phyloP scores from a whole-genome alignment of 2,888 invertebrate species.

The Leptinotarsa tumamoca region DNA sequence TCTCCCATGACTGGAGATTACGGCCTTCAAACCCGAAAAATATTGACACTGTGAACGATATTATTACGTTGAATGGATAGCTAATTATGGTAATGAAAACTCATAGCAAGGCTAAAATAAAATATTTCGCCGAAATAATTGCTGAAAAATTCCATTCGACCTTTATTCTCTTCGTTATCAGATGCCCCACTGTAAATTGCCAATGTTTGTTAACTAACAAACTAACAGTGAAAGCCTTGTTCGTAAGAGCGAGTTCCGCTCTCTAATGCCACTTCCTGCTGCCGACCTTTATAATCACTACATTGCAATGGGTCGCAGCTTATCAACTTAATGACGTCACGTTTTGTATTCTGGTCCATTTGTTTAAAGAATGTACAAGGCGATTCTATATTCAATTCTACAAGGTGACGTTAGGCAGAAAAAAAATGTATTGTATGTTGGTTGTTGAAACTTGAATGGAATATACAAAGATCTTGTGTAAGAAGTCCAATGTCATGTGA shows the following conservation, averaged over 20 bases:
- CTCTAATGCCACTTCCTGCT: conserved; percentile 36
- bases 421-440: too few species aligned
- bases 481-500: too few species aligned
- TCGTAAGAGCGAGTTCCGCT: conserved; percentile 31
- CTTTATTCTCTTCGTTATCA: neutral
- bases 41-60: too few species aligned
- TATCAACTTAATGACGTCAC: conserved; percentile 34
- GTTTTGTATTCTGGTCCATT: conserved; percentile 25
- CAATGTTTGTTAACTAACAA: conserved; percentile 15
- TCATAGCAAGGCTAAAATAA: neutral
- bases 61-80: too few species aligned
- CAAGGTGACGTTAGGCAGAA: neutral
- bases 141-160: neutral
- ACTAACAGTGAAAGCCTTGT: conserved; percentile 36
- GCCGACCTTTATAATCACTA: conserved; percentile 26
- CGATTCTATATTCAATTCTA: neutral
- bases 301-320: conserved; percentile 22
- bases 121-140: neutral
- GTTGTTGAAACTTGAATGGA: too few species aligned
- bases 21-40: too few species aligned
- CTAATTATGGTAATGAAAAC: too few species aligned
- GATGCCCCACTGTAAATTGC: conserved; percentile 11
- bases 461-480: too few species aligned
- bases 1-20: too few species aligned
- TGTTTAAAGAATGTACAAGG: conserved; percentile 14